Evolutionary conservation across 2,888 invertebrate genomes (phyloP), one percentile per base, ranked within the genome.

Genomic region (Eilema caniola): DNA sequence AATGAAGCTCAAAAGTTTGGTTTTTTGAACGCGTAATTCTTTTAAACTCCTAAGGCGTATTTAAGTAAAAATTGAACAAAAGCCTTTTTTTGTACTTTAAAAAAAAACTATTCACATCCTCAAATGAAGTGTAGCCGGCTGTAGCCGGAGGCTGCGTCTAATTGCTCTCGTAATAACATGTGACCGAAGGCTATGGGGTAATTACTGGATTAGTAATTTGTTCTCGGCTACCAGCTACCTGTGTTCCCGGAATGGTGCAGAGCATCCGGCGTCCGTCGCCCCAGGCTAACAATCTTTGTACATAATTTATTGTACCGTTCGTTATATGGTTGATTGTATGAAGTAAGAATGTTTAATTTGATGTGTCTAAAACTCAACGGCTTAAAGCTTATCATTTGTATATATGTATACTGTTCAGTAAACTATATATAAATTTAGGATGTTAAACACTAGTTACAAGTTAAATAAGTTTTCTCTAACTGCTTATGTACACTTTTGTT

Each of bases 141-240:
- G 62, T 66, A 72, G 57, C 74, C 64, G 56, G 37, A 59, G 63
- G 74, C 74, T 72, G 68, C 69, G 33, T 72, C 79, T 84, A 84
- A 88, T 87, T 86, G 85, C 75, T 75, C 67, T 71, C 69, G 82
- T 85, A 83, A 87, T 85, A 84, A 84, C 82, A 65, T 71, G 79
- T 79, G 80, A 72, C 83, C 81, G 82, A 71, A 78, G 82, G 89
- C 85, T 80, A 84, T 85, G 76, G 70, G 80, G 88, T 88, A 91
- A 92, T 93, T 90, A 90, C 86, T 83, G 87, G 89, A 91, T 92
- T 89, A 89, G 89, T 93, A 91, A 92, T 93, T 90, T 89, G 89
- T 88, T 91, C 84, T 86, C 83, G 79, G 71, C n/a, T 60, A 69
- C 64, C 63, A 59, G 93, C 93, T 94, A 93, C 94, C 92, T 90